Conservation (phyloP, 2,113 vertebrate genomes). For the Callospermophilus lateralis region DNA sequence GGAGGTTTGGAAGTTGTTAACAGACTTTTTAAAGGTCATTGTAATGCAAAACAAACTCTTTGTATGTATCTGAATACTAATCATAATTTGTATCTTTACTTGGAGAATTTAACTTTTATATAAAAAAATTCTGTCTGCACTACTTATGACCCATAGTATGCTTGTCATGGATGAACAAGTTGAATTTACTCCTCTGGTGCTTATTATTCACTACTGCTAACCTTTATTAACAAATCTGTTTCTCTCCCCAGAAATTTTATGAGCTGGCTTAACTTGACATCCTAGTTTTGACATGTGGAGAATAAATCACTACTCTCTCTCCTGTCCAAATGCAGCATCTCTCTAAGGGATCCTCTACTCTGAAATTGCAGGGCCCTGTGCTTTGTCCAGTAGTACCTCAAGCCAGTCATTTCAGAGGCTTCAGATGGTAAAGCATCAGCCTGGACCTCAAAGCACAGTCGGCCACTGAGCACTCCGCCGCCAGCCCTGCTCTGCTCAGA, state of each 20-base stretch:
- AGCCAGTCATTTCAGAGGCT: not conserved
- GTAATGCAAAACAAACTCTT: not conserved
- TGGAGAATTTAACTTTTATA: not conserved
- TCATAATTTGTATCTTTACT: not conserved
- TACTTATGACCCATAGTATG: not conserved
- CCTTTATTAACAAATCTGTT: not conserved
- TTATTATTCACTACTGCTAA: not conserved
- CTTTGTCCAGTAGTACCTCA: not conserved
- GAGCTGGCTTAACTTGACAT: not conserved
- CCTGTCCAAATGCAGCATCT: not conserved
- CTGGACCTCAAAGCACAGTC: fast-evolving
- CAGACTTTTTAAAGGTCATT: not conserved
- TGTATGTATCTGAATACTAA: not conserved
- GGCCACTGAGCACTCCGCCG: fast-evolving
- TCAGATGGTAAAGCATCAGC: not conserved
- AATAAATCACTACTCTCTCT: not conserved
- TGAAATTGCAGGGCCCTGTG: not conserved
- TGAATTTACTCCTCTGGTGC: not conserved
- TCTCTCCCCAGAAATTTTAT: not conserved
- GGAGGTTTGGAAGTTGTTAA: not conserved
- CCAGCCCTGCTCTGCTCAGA: not conserved
- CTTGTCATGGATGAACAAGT: not conserved
- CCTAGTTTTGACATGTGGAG: not conserved
- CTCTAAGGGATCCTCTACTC: not conserved
- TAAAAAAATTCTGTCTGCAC: not conserved